A percentile compares a stretch with the other conserved stretches of the same genome.
Conservation (phyloP, 2,888 invertebrate genomes). For the Nemoura dubitans region DNA sequence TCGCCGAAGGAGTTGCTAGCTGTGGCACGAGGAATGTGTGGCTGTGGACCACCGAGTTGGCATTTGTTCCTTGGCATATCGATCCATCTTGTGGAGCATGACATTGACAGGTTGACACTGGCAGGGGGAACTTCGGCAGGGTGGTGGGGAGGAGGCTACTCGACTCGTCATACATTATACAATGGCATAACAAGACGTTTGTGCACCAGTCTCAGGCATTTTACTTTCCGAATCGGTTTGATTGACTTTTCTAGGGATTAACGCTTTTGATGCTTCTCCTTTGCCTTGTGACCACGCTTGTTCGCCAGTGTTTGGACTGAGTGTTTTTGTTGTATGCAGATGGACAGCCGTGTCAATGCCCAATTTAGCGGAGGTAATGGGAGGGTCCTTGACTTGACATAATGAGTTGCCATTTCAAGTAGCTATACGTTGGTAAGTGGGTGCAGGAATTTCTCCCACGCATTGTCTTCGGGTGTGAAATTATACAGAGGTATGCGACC, state of each 20-base stretch:
- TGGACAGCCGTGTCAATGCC: conserved; percentile 21
- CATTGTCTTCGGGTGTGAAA: neutral
- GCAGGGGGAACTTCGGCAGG: neutral
- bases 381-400: neutral
- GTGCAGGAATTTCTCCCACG: neutral
- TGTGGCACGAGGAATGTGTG: conserved; percentile 24
- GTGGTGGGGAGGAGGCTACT: neutral
- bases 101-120: conserved; percentile 40
- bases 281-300: conserved; percentile 16
- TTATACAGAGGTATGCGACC: neutral
- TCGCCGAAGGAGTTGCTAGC: neutral
- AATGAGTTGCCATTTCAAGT: neutral
- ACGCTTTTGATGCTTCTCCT: neutral
- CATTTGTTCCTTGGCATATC: conserved; percentile 12
- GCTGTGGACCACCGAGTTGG: conserved; percentile 29
- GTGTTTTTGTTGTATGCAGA: conserved; percentile 21
- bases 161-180: conserved; percentile 16
- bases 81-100: conserved; percentile 33
- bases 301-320: neutral
- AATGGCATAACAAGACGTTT: conserved; percentile 22
- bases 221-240: conserved; percentile 15
- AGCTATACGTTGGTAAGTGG: neutral
- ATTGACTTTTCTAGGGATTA: conserved; percentile 31
- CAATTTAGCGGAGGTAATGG: conserved; percentile 25
- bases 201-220: neutral